phyloP scores from a whole-genome alignment of 1,140 invertebrate species.

The Leptinotarsa lineolata region DNA sequence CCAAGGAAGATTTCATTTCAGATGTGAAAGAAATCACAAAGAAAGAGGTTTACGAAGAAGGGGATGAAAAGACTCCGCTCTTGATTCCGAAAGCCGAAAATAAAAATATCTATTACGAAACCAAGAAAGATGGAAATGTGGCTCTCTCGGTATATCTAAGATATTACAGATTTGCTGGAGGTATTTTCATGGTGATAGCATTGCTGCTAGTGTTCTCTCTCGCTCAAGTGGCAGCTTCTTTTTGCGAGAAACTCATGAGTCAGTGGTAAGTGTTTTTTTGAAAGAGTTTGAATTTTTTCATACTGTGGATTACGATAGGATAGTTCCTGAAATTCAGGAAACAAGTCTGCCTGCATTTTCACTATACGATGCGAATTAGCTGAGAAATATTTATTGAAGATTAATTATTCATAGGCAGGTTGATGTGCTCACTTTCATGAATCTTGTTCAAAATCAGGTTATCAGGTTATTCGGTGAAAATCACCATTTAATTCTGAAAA shows the following conservation, averaged over 20 bases:
- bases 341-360: too few species aligned
- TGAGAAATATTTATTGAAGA: too few species aligned
- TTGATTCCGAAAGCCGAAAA: conserved; percentile 18
- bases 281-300: too few species aligned
- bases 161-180: conserved; percentile 43
- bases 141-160: conserved; percentile 37
- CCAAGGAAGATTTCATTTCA: background rate
- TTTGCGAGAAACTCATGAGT: conserved; percentile 40
- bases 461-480: too few species aligned
- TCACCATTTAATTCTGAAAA: too few species aligned
- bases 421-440: too few species aligned
- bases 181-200: conserved; percentile 17
- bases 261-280: conserved; percentile 39
- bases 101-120: conserved; percentile 43
- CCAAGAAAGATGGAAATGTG: conserved; percentile 41
- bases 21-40: conserved; percentile 7
- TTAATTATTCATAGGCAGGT: too few species aligned
- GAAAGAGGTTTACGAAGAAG: background rate
- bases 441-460: too few species aligned
- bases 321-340: too few species aligned
- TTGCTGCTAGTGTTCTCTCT: background rate
- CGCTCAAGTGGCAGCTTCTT: conserved; percentile 35
- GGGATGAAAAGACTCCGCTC: conserved; percentile 29
- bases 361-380: too few species aligned
- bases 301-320: too few species aligned